These are phyloP conservation scores for Myopa testacea DNA, from an alignment of 2,888 invertebrate genomes.

Conservation along the genomic window DNA sequence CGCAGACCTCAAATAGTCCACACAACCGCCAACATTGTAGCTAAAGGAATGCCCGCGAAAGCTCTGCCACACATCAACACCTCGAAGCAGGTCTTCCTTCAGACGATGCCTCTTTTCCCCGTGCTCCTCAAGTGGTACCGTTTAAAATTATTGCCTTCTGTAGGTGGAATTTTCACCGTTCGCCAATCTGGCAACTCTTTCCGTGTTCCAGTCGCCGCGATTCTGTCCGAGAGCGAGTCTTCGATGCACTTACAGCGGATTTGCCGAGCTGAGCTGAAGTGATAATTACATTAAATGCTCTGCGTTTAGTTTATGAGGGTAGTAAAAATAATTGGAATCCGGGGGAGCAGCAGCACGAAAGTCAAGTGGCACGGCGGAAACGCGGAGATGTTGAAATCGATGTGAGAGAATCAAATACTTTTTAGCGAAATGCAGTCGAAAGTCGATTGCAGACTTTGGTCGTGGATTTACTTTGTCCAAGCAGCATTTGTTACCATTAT, in stretches of 20 bases:
- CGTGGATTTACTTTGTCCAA: too few species aligned
- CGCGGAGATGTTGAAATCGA: too few species aligned
- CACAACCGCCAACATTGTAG: constrained; percentile 32
- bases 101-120: not conserved
- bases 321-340: constrained; percentile 61
- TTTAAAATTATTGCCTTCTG: constrained; percentile 46
- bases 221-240: not conserved
- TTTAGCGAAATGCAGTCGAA: too few species aligned
- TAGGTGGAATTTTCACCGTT: constrained; percentile 26
- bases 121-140: constrained; percentile 16
- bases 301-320: constrained; percentile 57
- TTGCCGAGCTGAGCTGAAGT: constrained; percentile 11
- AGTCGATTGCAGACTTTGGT: too few species aligned
- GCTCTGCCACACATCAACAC: constrained; percentile 45
- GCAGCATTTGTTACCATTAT: too few species aligned
- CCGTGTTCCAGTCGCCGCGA: not conserved
- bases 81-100: constrained; percentile 34
- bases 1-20: not conserved
- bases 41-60: not conserved
- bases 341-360: not conserved
- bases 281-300: constrained; percentile 50
- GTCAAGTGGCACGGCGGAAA: not conserved
- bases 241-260: not conserved
- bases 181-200: constrained; percentile 7
- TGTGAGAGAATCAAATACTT: too few species aligned